Evolutionary conservation across 2,797 vertebrate genomes (phyloP).

Genomic region (Dipus sagitta): DNA sequence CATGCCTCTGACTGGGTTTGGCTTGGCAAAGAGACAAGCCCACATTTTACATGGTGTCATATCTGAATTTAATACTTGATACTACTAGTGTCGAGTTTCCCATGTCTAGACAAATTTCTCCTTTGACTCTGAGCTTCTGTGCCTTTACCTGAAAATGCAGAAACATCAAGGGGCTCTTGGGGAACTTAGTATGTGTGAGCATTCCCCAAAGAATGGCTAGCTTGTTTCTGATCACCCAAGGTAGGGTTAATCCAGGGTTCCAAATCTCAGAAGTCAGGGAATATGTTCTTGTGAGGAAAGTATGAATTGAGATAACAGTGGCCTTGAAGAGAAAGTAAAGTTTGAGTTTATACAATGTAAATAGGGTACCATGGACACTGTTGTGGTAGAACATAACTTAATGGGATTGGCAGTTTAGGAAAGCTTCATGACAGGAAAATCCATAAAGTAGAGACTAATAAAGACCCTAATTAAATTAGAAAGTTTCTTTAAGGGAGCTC

Average conservation of each 20-base stretch:
- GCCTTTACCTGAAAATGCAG: slow-evolving; percentile 10
- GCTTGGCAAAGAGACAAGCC: neutral
- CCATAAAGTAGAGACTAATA: neutral
- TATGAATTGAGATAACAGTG: neutral
- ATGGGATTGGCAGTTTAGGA: neutral
- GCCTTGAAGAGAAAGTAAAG: neutral
- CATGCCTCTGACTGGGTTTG: neutral
- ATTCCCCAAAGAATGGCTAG: neutral
- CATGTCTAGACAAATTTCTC: neutral
- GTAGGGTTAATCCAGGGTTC: neutral
- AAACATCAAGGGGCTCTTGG: neutral
- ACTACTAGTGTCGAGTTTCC: neutral
- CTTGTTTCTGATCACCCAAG: neutral
- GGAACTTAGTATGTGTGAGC: neutral
- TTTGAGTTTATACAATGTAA: neutral
- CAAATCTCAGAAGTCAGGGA: neutral
- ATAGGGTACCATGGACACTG: neutral
- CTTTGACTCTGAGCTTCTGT: neutral
- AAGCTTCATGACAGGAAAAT: slow-evolving; percentile 11
- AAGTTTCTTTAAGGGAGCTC: neutral
- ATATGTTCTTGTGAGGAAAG: neutral
- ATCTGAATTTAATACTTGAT: neutral
- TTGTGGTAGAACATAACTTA: neutral
- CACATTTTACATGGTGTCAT: neutral
- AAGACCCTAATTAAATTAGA: neutral